Base-by-base conservation (phyloP, 1,140 invertebrate genomes). In the Leptopilina clavipes region DNA sequence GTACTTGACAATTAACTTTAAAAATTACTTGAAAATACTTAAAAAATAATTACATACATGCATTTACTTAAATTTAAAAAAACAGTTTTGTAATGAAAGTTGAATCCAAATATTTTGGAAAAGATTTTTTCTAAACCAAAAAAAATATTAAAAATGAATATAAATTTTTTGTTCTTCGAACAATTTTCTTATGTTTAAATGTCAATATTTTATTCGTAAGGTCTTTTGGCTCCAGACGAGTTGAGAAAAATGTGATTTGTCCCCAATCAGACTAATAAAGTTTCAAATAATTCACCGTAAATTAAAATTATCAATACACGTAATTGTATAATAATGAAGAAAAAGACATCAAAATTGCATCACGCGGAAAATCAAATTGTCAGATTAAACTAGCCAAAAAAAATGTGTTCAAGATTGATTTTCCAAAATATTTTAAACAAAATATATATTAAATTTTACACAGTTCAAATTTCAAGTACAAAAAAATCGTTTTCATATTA, bases 161-260 rank as follows among this genome's bases (percentile, higher is more conserved):
- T 18, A 10, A 17, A 5, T 52, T 52, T 52, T 52, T 52, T 17
- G 5, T 17, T 17, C 8, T n/a, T 52, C 14, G 17, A 54, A 8
- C 3, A 25, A 65, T 31, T 31, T 65, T n/a, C 19, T 12, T 65
- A 22, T 25, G 17, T 56, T 22, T 3, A 19, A 19, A 22, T 25
- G 22, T 65, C 11, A 22, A 25, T 65, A 31, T 31, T 31, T 65
- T 65, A 65, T 65, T 65, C 56, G 9, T 25, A 65, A 65, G 56
- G 56, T 22, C 56, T 65, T 65, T 65, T 31, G 59, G 59, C n/a
- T 65, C 59, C 3, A 65, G 25, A 11, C 22, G 11, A 22, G 56
- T 19, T 22, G 19, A 65, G 59, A 65, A n/a, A 65, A 65, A 31
- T 65, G 59, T 65, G 59, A 65, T 31, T 65, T 65, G 59, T 65